phyloP scores from a whole-genome alignment of 2,888 invertebrate species.

The Parapristionchus giblindavisi region DNA sequence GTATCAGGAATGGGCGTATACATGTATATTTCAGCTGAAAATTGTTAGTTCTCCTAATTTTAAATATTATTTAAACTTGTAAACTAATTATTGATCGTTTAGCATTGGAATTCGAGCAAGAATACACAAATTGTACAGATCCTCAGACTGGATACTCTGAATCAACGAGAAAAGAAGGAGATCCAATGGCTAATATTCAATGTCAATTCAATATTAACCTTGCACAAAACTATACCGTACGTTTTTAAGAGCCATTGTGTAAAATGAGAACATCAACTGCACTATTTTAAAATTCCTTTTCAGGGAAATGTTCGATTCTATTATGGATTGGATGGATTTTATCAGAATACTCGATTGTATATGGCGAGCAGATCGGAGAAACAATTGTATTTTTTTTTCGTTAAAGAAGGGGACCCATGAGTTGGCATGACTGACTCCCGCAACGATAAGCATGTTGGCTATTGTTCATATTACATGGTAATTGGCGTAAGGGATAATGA shows the following conservation, averaged over 20 bases:
- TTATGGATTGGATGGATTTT: slow-evolving; percentile 94
- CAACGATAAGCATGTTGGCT: no score
- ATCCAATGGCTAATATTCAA: neutral
- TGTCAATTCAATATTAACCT: slow-evolving; percentile 6
- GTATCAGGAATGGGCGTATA: slow-evolving; percentile 19
- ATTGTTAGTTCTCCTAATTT: neutral
- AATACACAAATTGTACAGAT: slow-evolving; percentile 54
- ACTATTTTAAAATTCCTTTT: neutral
- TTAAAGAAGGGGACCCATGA: neutral
- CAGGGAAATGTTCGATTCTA: slow-evolving; percentile 87
- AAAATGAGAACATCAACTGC: neutral
- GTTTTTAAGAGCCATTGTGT: no score
- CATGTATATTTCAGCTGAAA: slow-evolving; percentile 15
- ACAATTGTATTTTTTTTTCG: slow-evolving; percentile 22
- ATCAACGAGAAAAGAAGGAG: slow-evolving; percentile 2
- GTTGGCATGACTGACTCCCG: no score
- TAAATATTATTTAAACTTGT: neutral
- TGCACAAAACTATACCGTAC: neutral
- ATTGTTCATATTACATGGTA: no score
- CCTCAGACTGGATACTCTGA: slow-evolving; percentile 37
- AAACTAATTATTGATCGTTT: slow-evolving; percentile 33
- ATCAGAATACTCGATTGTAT: slow-evolving; percentile 96
- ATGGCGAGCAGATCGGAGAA: slow-evolving; percentile 73
- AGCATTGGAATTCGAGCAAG: slow-evolving; percentile 51
- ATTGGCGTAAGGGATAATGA: no score